Evolutionary conservation across 2,113 vertebrate species (phyloP).

Genomic region (Notothenia coriiceps): DNA sequence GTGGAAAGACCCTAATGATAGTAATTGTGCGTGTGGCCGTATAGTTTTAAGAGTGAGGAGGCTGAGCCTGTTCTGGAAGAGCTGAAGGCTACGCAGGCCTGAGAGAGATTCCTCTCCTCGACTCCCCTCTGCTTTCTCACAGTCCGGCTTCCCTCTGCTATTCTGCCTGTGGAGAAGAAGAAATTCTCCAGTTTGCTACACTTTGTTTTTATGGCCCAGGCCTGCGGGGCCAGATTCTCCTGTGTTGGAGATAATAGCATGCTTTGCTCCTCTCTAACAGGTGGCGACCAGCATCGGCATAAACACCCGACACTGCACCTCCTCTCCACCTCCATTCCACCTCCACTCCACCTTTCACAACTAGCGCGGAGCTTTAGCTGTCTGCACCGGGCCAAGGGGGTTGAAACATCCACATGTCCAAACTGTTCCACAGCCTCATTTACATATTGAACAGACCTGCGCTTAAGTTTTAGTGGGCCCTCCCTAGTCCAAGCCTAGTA

Average conservation of each 20-base stretch:
- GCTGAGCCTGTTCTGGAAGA: constrained; percentile 53
- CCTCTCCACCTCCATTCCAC: constrained; percentile 39
- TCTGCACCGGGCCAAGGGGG: background rate
- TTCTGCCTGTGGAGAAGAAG: constrained; percentile 53
- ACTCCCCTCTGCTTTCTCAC: constrained; percentile 61
- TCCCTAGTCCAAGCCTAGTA: constrained; percentile 68
- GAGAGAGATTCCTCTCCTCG: constrained; percentile 48
- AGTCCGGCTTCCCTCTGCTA: constrained; percentile 44
- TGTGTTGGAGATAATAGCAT: constrained; percentile 82
- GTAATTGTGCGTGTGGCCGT: constrained; percentile 68
- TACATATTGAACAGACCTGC: constrained; percentile 51
- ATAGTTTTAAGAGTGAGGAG: constrained; percentile 72
- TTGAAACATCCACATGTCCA: constrained; percentile 49
- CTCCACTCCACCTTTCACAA: constrained; percentile 52
- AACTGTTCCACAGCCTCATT: constrained; percentile 62
- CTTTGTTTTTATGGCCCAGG: constrained; percentile 77
- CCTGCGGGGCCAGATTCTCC: constrained; percentile 84
- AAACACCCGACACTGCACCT: constrained; percentile 72
- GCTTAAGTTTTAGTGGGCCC: constrained; percentile 64
- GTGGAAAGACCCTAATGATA: constrained; percentile 74
- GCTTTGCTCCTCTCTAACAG: constrained; percentile 80
- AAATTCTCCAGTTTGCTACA: constrained; percentile 64
- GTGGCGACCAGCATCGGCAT: constrained; percentile 75
- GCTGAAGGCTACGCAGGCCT: constrained; percentile 64
- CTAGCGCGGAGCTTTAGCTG: constrained; percentile 28